Base-by-base conservation (phyloP, 35 echinoderm and acorn worm genomes). In the Patiria miniata region DNA sequence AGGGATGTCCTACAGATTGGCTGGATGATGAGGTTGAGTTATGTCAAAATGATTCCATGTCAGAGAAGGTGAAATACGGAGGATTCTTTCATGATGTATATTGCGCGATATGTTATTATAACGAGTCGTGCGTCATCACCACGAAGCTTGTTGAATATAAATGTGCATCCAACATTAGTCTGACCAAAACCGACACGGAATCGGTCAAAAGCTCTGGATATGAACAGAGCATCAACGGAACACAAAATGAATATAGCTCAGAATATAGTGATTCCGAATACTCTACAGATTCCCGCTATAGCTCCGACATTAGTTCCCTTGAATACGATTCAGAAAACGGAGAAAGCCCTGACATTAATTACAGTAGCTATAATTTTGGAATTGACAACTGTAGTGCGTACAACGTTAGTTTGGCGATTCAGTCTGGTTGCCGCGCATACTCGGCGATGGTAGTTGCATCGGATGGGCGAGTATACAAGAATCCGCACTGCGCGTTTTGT, bases 401-500 rank as follows among this genome's bases (percentile, higher is more conserved):
- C 29, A 10, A 73, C n/a, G 8, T 73, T 2, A 32, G 26, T 2
- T 18, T 34, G 34, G 65, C 21, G 34, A 73, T 73, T 14, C 65
- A 73, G 65, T 26, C 15, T 26, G 65, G 65, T 73, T 73, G 65
- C 26, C 65, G 65, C 16, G 65, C 65, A 23, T 84, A 84, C 30
- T 55, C 82, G 2, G 44, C 82, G 4, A 4, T 12, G 16, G 14
- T 28, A 8, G 52, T 84, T 15, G 21, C 15, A 12, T 5, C 33
- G 12, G n/a, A 60, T 60, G 54, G 55, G 1, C 36, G 5, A 36
- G 34, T 0, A 16, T 84, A 60, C 39, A 84, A 84, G 59, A 84
- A 84, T 84, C 52, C 52, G 5, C 82, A 84, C 36, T 84, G 82
- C 23, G 82, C 53, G 12, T 32, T 30, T 33, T 84, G 82, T 40